Evolutionary conservation across 2,113 vertebrate genomes (phyloP).

Genomic region (Trematocara stigmaticum): DNA sequence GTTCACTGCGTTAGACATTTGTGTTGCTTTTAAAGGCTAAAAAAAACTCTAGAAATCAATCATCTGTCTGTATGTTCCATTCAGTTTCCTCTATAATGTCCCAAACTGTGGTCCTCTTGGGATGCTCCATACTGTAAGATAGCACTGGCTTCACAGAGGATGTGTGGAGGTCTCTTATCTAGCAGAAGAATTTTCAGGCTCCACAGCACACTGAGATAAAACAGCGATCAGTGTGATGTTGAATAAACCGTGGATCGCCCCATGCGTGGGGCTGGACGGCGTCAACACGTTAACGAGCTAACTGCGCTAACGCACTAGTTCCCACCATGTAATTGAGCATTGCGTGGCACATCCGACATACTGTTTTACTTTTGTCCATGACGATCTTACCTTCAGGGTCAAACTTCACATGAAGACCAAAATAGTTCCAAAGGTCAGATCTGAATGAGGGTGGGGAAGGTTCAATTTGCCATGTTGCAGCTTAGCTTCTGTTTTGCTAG

Average conservation of each 20-base stretch:
- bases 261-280: no score
- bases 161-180: not conserved
- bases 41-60: not conserved
- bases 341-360: no score
- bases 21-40: not conserved
- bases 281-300: no score
- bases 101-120: not conserved
- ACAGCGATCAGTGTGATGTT: not conserved
- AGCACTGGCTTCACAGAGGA: not conserved
- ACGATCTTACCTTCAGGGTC: no score
- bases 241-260: not conserved
- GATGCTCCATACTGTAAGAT: not conserved
- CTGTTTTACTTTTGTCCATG: no score
- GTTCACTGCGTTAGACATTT: not conserved
- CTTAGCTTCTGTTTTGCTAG: no score
- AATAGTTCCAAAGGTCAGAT: no score
- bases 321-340: no score
- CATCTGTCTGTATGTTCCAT: not conserved
- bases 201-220: not conserved
- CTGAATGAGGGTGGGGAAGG: no score
- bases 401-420: no score
- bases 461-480: no score
- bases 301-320: no score
- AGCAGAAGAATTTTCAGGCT: not conserved
- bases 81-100: not conserved